Percentiles rank a stretch among this genome's conserved stretches.
These are phyloP conservation scores for Alloplasta piceator DNA, from an alignment of 2,888 invertebrate species.

Conservation along the genomic window DNA sequence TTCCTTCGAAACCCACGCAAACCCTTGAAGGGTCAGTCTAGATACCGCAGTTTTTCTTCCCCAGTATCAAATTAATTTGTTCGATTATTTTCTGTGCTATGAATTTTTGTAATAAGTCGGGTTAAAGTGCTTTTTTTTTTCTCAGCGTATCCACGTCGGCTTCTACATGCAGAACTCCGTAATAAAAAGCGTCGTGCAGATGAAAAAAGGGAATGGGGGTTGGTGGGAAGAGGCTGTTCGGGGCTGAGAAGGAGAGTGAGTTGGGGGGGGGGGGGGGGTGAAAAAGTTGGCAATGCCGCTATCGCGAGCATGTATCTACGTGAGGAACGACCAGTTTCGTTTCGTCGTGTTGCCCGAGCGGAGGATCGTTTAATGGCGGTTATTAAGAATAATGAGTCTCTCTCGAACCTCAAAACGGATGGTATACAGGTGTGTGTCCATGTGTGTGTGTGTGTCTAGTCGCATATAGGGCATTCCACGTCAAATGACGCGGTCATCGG, in stretches of 20 bases:
- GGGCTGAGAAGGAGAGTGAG: neutral
- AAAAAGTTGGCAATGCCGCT: constrained; percentile 50
- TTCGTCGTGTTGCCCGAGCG: constrained; percentile 26
- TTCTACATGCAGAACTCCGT: constrained; percentile 11
- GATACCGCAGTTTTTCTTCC: too few species aligned
- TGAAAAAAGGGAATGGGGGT: constrained; percentile 23
- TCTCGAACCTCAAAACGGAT: constrained; percentile 65
- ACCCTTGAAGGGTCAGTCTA: too few species aligned
- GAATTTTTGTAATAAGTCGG: too few species aligned
- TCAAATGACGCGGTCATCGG: too few species aligned
- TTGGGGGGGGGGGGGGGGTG: neutral
- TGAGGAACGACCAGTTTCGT: constrained; percentile 55
- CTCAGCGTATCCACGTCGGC: too few species aligned
- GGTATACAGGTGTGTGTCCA: constrained; percentile 61
- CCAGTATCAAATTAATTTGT: too few species aligned
- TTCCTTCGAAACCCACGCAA: too few species aligned
- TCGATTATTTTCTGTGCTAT: neutral
- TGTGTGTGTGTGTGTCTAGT: neutral
- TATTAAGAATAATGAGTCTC: constrained; percentile 78
- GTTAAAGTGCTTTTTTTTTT: too few species aligned
- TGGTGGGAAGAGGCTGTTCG: neutral
- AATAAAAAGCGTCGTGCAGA: constrained; percentile 23
- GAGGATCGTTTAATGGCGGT: constrained; percentile 70
- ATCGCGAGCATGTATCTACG: constrained; percentile 56
- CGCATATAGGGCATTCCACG: too few species aligned